These are phyloP conservation scores for Tapera naevia DNA, from an alignment of 2,797 vertebrate species.

Conservation along the genomic window DNA sequence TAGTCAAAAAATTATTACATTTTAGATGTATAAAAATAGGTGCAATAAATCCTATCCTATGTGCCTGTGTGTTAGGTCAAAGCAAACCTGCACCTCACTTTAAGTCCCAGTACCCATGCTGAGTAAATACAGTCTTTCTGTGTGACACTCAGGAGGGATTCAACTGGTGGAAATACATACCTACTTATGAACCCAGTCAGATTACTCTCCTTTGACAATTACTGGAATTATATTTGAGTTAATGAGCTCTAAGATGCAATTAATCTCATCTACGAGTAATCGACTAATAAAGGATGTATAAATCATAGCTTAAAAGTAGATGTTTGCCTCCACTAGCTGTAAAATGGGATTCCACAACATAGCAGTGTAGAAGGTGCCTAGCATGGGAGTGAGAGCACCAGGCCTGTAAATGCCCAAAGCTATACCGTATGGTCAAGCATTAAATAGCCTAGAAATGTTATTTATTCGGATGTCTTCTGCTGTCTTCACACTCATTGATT, in stretches of 20 bases:
- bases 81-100: not conserved
- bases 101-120: fast-evolving
- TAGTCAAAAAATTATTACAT: not conserved
- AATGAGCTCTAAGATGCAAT: not conserved
- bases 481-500: not conserved
- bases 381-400: not conserved
- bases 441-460: not conserved
- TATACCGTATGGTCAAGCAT: not conserved
- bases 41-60: not conserved
- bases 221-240: not conserved
- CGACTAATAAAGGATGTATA: not conserved
- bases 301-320: not conserved
- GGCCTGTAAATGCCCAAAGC: not conserved
- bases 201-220: not conserved
- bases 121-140: not conserved
- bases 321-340: not conserved
- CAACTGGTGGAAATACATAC: not conserved
- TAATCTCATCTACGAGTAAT: not conserved
- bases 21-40: not conserved
- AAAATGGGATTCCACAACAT: fast-evolving
- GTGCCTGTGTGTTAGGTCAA: not conserved
- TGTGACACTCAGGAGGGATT: not conserved
- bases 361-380: not conserved
- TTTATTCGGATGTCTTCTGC: not conserved
- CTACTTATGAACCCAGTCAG: not conserved